phyloP scores from a whole-genome alignment of 2,113 vertebrate genomes.

The Alouatta palliata region DNA sequence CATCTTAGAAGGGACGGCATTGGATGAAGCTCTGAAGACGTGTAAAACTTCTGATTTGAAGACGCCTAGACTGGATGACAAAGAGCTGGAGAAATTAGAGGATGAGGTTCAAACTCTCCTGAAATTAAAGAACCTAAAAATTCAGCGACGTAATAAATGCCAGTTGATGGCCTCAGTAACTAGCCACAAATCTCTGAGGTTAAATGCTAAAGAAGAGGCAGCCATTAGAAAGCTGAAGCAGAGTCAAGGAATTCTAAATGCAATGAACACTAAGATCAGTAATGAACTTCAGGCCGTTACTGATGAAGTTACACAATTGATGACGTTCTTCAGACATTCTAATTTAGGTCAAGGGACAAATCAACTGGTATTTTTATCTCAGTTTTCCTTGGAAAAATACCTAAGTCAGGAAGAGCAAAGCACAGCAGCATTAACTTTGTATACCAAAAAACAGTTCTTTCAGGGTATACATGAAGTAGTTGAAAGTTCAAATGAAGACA shows the following conservation, averaged over 20 bases:
- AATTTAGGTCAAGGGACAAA: constrained; percentile 25
- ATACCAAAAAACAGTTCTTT: constrained; percentile 87
- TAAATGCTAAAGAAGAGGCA: constrained; percentile 80
- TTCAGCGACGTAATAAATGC: constrained; percentile 86
- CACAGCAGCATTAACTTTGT: constrained; percentile 87
- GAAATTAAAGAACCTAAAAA: constrained; percentile 87
- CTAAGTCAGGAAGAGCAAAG: constrained; percentile 90
- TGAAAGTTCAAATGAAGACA: constrained; percentile 85
- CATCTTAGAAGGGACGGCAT: constrained; percentile 87
- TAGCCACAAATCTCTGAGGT: constrained; percentile 77
- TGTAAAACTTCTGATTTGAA: constrained; percentile 74
- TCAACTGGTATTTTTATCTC: constrained; percentile 86
- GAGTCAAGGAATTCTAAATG: constrained; percentile 77
- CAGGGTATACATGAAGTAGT: constrained; percentile 83
- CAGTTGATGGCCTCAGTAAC: constrained; percentile 84
- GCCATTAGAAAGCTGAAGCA: constrained; percentile 80
- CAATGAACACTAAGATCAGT: constrained; percentile 84
- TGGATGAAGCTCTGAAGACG: constrained; percentile 90
- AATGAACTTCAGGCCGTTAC: constrained; percentile 84
- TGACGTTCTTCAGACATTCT: constrained; percentile 81
- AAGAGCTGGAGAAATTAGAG: constrained; percentile 85
- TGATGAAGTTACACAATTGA: constrained; percentile 83
- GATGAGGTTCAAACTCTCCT: constrained; percentile 86
- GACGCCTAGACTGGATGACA: constrained; percentile 57
- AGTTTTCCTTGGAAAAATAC: constrained; percentile 88